Evolutionary conservation across 2,797 vertebrate genomes (phyloP).

Genomic region (Xiphorhynchus erythropygius): DNA sequence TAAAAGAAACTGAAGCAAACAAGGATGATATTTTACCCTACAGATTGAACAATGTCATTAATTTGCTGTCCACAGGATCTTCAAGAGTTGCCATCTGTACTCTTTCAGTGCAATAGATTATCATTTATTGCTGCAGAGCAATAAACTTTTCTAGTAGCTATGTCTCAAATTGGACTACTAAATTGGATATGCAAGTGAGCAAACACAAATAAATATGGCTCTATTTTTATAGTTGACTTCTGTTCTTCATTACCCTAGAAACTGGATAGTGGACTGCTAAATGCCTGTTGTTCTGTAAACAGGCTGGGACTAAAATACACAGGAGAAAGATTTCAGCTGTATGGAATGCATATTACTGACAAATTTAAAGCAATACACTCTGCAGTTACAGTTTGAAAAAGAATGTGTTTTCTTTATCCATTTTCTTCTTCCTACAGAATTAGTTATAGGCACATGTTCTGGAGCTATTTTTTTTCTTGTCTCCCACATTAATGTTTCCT

Average conservation of each 20-base stretch:
- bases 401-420: background rate
- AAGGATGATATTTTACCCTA: background rate
- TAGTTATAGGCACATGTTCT: background rate
- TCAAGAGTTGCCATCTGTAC: background rate
- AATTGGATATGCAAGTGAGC: background rate
- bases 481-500: background rate
- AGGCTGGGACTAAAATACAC: background rate
- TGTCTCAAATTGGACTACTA: background rate
- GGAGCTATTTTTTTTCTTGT: background rate
- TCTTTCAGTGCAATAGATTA: background rate
- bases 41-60: background rate
- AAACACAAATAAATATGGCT: background rate
- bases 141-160: background rate
- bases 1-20: background rate
- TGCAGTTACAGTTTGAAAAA: background rate
- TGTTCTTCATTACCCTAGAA: constrained; percentile 1
- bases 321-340: background rate
- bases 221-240: background rate
- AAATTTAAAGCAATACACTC: background rate
- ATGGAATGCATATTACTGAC: background rate
- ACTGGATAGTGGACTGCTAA: background rate
- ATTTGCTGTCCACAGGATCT: background rate
- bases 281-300: background rate
- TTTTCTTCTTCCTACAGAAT: background rate
- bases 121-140: background rate